Conservation (phyloP, 2,888 invertebrate species). For the Amblyjoppa fuscipennis region DNA sequence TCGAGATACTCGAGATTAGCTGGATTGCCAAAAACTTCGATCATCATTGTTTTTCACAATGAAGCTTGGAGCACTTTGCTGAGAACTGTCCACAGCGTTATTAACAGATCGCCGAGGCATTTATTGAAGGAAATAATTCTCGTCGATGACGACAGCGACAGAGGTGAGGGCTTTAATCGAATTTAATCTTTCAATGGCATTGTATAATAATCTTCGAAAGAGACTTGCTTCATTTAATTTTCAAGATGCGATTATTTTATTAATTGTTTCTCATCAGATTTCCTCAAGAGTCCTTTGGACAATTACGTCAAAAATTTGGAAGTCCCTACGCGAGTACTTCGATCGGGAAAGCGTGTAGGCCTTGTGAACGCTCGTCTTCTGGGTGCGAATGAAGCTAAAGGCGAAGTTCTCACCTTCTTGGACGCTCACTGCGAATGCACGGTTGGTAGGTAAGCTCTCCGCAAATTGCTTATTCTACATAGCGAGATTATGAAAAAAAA, state of each 20-base stretch:
- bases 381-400: constrained; percentile 91
- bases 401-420: constrained; percentile 94
- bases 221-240: not conserved
- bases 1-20: constrained; percentile 86
- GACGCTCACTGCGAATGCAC: constrained; percentile 98
- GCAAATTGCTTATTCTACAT: constrained; percentile 50
- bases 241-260: constrained; percentile 3
- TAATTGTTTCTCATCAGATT: constrained; percentile 85
- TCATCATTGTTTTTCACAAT: constrained; percentile 99
- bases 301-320: constrained; percentile 88
- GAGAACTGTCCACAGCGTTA: constrained; percentile 97
- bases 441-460: constrained; percentile 87
- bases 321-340: constrained; percentile 88
- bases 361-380: constrained; percentile 93
- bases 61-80: constrained; percentile 99
- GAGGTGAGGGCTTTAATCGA: constrained; percentile 87
- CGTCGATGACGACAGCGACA: constrained; percentile 95
- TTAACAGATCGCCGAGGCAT: constrained; percentile 93
- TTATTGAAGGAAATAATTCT: constrained; percentile 94
- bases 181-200: not conserved
- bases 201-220: not conserved
- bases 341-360: constrained; percentile 90
- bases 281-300: constrained; percentile 89
- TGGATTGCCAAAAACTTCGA: constrained; percentile 93
- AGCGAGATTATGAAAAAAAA: not conserved